Conservation (phyloP, 2,113 vertebrate species). For the Spilogale gracilis region DNA sequence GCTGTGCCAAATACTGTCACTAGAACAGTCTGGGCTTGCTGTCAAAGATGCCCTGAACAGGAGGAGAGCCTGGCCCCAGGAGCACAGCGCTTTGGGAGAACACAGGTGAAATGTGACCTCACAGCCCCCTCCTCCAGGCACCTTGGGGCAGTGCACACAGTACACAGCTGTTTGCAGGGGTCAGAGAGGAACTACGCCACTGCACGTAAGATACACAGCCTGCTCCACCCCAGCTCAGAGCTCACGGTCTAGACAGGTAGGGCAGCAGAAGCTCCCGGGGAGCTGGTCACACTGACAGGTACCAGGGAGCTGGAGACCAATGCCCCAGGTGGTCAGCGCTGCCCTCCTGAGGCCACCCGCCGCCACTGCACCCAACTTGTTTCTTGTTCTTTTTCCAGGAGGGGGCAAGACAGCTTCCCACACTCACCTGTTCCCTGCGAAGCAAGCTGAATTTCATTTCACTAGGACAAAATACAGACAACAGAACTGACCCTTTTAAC, state of each 20-base stretch:
- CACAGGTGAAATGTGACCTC: background rate
- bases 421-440: background rate
- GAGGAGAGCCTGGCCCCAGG: background rate
- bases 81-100: background rate
- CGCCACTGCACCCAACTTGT: background rate
- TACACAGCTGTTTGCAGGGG: background rate
- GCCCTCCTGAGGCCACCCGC: background rate
- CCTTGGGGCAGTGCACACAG: background rate
- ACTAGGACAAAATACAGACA: background rate
- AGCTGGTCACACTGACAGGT: background rate
- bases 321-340: background rate
- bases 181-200: background rate
- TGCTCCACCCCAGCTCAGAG: background rate
- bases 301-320: background rate
- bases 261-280: background rate
- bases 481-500: background rate
- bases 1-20: background rate
- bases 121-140: background rate
- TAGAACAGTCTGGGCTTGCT: background rate
- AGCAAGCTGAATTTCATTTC: background rate
- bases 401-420: background rate
- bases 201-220: background rate
- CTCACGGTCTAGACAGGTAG: background rate
- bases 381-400: background rate
- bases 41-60: background rate